Evolutionary conservation across 2,888 invertebrate species (phyloP).

Genomic region (Xestia ashworthii): DNA sequence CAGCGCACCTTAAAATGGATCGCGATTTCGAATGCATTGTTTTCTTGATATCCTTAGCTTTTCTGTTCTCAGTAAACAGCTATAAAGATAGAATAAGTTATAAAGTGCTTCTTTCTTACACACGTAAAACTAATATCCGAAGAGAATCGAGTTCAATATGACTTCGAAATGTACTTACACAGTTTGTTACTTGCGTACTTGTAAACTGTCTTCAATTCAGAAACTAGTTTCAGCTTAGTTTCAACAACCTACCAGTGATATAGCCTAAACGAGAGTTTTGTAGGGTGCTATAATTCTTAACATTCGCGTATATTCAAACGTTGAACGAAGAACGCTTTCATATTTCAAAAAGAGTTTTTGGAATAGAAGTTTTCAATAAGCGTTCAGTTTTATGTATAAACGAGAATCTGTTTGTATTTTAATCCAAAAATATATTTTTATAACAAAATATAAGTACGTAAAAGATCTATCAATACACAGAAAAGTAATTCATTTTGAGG

Average conservation of each 20-base stretch:
- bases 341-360: constrained; percentile 33
- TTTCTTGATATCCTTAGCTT: constrained; percentile 34
- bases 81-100: constrained; percentile 53
- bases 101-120: constrained; percentile 60
- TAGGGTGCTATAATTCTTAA: constrained; percentile 48
- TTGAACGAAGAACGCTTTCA: constrained; percentile 31
- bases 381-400: background rate
- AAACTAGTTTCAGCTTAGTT: constrained; percentile 71
- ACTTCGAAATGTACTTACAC: constrained; percentile 74
- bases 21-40: constrained; percentile 53
- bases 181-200: constrained; percentile 71
- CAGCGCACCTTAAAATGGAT: constrained; percentile 39
- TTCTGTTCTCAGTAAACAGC: constrained; percentile 39
- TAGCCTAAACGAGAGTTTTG: constrained; percentile 59
- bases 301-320: constrained; percentile 25
- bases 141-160: constrained; percentile 72
- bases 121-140: constrained; percentile 67
- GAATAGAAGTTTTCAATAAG: constrained; percentile 3
- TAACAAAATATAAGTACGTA: background rate
- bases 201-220: constrained; percentile 72
- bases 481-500: constrained; percentile 26
- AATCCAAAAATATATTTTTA: background rate
- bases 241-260: constrained; percentile 57
- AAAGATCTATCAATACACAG: background rate
- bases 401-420: constrained; percentile 6